phyloP scores from a whole-genome alignment of 2,888 invertebrate genomes.

The Steinernema carpocapsae region DNA sequence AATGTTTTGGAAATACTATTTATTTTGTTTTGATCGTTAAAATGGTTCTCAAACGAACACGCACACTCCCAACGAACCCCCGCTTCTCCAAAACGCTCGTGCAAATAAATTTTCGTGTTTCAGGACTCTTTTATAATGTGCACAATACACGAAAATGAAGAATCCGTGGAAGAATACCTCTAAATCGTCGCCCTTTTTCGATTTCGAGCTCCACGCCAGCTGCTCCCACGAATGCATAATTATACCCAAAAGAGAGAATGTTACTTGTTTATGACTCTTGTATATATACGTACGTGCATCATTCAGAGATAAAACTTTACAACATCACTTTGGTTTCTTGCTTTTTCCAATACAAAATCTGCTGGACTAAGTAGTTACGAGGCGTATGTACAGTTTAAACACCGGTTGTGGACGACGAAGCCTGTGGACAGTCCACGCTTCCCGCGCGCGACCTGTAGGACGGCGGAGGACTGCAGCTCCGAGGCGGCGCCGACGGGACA shows the following conservation, averaged over 20 bases:
- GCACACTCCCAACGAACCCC: not conserved
- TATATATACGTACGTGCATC: not conserved
- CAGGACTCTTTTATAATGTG: slow-evolving; percentile 33
- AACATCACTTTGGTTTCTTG: slow-evolving; percentile 8
- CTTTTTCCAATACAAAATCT: not conserved
- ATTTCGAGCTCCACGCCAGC: not conserved
- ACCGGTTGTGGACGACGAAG: not conserved
- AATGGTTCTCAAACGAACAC: not conserved
- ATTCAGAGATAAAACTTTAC: slow-evolving; percentile 18
- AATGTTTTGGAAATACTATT: slow-evolving; percentile 7
- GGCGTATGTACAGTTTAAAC: not conserved
- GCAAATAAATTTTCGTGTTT: slow-evolving; percentile 2
- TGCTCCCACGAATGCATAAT: not conserved
- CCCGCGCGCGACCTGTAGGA: slow-evolving; percentile 44
- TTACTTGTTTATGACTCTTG: not conserved
- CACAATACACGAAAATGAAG: slow-evolving; percentile 32
- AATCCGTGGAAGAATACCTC: slow-evolving; percentile 31
- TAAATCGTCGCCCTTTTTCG: not conserved
- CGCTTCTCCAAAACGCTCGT: not conserved
- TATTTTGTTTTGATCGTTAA: slow-evolving; percentile 29
- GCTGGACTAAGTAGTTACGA: not conserved
- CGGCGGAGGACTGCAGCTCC: slow-evolving; percentile 44
- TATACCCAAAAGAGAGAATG: not conserved
- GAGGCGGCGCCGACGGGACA: not conserved
- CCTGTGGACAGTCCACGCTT: slow-evolving; percentile 40